Base-by-base conservation (phyloP, 1,140 invertebrate species). In the Drosophila lini region DNA sequence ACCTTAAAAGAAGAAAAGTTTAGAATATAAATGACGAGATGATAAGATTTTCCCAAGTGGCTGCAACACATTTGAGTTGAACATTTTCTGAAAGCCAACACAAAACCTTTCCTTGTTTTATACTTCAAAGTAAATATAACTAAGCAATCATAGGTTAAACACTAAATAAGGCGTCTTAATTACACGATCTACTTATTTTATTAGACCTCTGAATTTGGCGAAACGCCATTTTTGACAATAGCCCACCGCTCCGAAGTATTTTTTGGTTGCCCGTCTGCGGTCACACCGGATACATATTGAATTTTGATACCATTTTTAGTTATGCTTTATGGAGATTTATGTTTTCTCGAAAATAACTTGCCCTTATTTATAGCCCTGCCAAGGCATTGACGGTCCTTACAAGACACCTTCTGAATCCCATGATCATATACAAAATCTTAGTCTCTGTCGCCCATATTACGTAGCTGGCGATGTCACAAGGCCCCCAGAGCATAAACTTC, bases 251-350 rank as follows among this genome's bases (percentile, higher is more conserved):
- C 9, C 47, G 32, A 1, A 16, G 13, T 22, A 22, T 53, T 40
- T 55, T 42, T 9, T 19, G 3, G 11, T 16, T 47, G n/a, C 3
- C 31, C 15, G 7, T 15, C 6, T 42, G 41, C 74, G 74, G 74
- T 52, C 74, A 77, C 74, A 76, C 74, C 47, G 45, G 45, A 32
- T 60, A 25, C 19, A 52, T 79, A 88, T 86, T 78, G 83, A 85
- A 83, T 88, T 88, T 88, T 86, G 60, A 65, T 82, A 88, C 81
- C 83, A 88, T 77, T 88, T 86, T 88, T 88, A 88, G 82, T 62
- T 83, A 79, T 82, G 58, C 74, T 80, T 52, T 36, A 55, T 45
- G 28, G 15, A 47, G 62, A 76, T 79, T 88, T 88, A 62, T 80
- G 69, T 63, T 67, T 67, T 47, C 47, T 76, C 36, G 34, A 25